Conservation (phyloP, 2,113 vertebrate genomes). For the Perccottus glenii region DNA sequence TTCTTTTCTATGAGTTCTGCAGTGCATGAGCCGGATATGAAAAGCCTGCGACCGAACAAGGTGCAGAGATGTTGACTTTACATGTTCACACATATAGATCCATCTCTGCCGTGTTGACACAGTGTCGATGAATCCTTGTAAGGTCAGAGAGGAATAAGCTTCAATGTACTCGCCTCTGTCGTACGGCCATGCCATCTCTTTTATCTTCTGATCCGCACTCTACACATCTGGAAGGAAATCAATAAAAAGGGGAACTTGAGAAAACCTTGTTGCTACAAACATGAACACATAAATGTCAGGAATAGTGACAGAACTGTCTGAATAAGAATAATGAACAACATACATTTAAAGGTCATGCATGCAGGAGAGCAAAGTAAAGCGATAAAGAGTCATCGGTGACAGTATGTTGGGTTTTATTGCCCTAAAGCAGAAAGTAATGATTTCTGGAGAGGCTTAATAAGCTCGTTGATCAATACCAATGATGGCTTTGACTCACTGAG, state of each 20-base stretch:
- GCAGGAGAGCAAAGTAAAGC: neutral
- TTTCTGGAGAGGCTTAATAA: neutral
- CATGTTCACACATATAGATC: constrained; percentile 58
- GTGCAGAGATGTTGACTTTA: constrained; percentile 56
- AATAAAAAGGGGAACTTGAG: neutral
- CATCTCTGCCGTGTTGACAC: constrained; percentile 44
- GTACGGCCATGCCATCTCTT: constrained; percentile 11
- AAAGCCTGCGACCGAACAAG: constrained; percentile 29
- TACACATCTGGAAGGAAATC: constrained; percentile 2
- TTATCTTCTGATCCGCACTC: constrained; percentile 17
- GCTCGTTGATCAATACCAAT: neutral
- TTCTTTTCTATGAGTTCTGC: neutral
- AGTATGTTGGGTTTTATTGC: neutral
- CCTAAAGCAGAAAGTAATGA: neutral
- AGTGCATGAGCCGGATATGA: constrained; percentile 28
- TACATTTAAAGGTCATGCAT: neutral
- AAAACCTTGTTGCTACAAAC: neutral
- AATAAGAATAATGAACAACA: neutral
- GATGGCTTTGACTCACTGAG: neutral
- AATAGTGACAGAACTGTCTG: no score
- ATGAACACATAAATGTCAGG: neutral
- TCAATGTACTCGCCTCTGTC: constrained; percentile 24
- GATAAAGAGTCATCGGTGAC: neutral
- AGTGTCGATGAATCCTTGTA: constrained; percentile 47
- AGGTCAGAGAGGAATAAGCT: constrained; percentile 47